A percentile compares a stretch with the other conserved stretches of the same genome.
phyloP scores from a whole-genome alignment of 2,113 vertebrate genomes.

The Apus apus region DNA sequence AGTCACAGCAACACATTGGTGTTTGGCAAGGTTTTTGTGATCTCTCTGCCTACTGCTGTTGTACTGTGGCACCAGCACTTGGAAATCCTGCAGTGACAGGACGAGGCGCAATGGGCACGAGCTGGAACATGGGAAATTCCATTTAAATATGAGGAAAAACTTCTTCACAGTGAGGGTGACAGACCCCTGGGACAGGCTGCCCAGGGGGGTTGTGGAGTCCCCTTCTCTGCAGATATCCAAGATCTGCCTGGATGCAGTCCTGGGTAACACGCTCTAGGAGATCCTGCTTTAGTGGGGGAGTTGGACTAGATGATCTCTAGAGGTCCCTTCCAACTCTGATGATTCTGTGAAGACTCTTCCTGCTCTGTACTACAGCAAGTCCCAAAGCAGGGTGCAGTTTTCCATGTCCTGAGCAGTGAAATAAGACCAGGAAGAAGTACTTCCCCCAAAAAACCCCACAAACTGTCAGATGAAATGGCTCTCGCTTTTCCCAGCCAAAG shows the following conservation, averaged over 20 bases:
- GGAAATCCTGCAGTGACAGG: background rate
- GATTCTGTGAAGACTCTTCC: background rate
- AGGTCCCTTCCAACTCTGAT: no score
- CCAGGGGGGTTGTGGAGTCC: no score
- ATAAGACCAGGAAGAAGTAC: background rate
- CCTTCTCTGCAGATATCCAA: no score
- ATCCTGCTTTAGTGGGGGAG: no score
- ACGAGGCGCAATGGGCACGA: no score
- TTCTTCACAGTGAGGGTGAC: no score
- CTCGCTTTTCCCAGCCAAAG: background rate
- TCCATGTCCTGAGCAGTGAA: background rate
- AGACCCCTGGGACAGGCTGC: no score
- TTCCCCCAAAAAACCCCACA: background rate
- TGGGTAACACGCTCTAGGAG: no score
- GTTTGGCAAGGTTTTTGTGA: background rate
- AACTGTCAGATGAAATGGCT: background rate
- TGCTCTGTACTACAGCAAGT: background rate
- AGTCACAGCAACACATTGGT: background rate
- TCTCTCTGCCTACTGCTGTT: background rate
- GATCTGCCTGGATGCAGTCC: no score
- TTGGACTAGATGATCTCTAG: no score
- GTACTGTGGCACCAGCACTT: accelerated
- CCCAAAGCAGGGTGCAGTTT: background rate
- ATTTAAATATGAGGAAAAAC: no score
- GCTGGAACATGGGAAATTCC: no score